These are phyloP conservation scores for Pelosia muscerda DNA, from an alignment of 2,888 invertebrate genomes.

Conservation along the genomic window DNA sequence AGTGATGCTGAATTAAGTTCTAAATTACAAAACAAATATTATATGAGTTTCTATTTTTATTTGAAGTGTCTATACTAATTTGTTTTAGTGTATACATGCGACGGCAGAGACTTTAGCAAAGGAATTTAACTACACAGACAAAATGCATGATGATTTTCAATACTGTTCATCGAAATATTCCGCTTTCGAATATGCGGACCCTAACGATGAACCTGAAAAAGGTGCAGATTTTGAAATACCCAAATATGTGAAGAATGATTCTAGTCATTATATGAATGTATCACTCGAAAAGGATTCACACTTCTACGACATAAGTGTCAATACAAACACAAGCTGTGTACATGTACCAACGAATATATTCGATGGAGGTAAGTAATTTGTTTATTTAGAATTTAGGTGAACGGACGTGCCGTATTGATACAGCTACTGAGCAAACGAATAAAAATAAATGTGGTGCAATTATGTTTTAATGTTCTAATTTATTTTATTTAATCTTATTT, in stretches of 20 bases:
- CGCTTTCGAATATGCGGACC: constrained; percentile 66
- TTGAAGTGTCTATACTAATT: background rate
- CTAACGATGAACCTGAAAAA: constrained; percentile 27
- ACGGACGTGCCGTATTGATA: background rate
- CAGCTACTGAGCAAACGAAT: background rate
- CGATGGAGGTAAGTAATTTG: constrained; percentile 88
- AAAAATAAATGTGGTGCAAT: background rate
- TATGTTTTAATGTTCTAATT: background rate
- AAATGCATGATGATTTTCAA: constrained; percentile 77
- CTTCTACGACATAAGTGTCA: constrained; percentile 94
- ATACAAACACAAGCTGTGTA: constrained; percentile 93
- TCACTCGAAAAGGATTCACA: constrained; percentile 91
- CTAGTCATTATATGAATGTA: constrained; percentile 83
- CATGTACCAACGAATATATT: constrained; percentile 98
- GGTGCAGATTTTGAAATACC: constrained; percentile 51
- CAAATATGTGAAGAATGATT: constrained; percentile 66
- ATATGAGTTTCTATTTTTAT: background rate
- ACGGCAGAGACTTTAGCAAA: constrained; percentile 91
- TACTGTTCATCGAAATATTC: constrained; percentile 96
- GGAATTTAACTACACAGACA: constrained; percentile 80
- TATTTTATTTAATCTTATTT: background rate
- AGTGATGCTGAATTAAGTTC: too few species aligned
- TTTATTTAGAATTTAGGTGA: background rate
- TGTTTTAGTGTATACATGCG: constrained; percentile 90
- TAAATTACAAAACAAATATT: background rate